phyloP scores from a whole-genome alignment of 2,888 invertebrate genomes.

The Erebia ligea region DNA sequence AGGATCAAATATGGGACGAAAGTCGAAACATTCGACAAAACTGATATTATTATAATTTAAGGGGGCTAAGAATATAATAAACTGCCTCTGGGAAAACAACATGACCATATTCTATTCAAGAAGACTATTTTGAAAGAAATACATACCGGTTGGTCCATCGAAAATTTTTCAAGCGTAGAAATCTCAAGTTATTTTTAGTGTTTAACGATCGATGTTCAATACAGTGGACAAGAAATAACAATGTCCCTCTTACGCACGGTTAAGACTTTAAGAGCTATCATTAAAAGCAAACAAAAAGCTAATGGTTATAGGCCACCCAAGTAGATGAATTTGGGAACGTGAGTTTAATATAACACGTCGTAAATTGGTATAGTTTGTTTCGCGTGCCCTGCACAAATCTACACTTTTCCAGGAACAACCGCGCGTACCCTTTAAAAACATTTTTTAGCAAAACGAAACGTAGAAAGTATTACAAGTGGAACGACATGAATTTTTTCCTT shows the following conservation, averaged over 20 bases:
- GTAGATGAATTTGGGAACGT: constrained; percentile 69
- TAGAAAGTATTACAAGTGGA: constrained; percentile 71
- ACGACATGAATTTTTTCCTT: constrained; percentile 74
- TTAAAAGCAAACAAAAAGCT: constrained; percentile 71
- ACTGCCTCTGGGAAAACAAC: too few species aligned
- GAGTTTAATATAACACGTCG: constrained; percentile 73
- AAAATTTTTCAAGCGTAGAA: constrained; percentile 14
- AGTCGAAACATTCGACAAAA: too few species aligned
- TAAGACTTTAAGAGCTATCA: constrained; percentile 64
- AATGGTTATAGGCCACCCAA: constrained; percentile 78
- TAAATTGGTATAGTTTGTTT: constrained; percentile 67
- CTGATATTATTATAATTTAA: too few species aligned
- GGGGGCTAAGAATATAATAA: too few species aligned
- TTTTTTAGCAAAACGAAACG: constrained; percentile 72
- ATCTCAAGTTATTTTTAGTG: constrained; percentile 17
- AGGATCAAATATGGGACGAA: too few species aligned
- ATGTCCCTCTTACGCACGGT: constrained; percentile 59
- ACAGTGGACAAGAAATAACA: constrained; percentile 57
- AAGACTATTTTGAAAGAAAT: neutral
- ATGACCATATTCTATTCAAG: too few species aligned
- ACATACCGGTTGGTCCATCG: neutral
- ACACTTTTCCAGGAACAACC: constrained; percentile 71
- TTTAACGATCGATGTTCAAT: constrained; percentile 26
- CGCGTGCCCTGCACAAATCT: constrained; percentile 55
- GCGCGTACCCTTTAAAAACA: constrained; percentile 73